phyloP scores from a whole-genome alignment of 1,140 invertebrate species.

The Drosophila arizonae region DNA sequence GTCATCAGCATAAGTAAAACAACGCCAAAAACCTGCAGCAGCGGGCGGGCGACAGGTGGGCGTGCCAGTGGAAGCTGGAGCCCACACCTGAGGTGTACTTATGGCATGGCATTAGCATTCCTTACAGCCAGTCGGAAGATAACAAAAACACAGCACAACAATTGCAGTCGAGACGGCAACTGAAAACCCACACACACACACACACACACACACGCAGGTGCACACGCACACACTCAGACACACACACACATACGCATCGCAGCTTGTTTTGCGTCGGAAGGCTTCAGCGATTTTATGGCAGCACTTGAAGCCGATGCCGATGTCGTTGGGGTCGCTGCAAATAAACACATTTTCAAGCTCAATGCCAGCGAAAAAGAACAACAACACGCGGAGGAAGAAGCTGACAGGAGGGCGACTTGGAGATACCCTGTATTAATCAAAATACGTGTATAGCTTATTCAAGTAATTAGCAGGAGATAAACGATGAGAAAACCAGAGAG shows the following conservation, averaged over 20 bases:
- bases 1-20: constrained; percentile 59
- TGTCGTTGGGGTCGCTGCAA: constrained; percentile 41
- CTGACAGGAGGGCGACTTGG: background rate
- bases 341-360: constrained; percentile 81
- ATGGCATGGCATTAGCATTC: constrained; percentile 77
- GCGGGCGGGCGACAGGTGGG: background rate
- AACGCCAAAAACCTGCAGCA: constrained; percentile 7
- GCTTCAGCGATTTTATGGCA: constrained; percentile 80
- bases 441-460: background rate
- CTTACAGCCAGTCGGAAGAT: constrained; percentile 73
- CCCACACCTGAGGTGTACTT: constrained; percentile 77
- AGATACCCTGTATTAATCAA: background rate
- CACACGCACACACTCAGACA: constrained; percentile 1
- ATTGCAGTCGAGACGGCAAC: constrained; percentile 57
- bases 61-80: background rate
- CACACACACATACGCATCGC: constrained; percentile 34
- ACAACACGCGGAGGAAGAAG: background rate
- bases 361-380: constrained; percentile 67
- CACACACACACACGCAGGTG: background rate
- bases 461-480: no score
- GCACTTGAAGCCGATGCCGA: constrained; percentile 59
- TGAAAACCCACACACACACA: background rate
- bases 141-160: constrained; percentile 78
- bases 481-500: background rate
- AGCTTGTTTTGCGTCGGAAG: constrained; percentile 63